Evolutionary conservation across 2,888 invertebrate species (phyloP).

Genomic region (Drosophila parthenogenetica): DNA sequence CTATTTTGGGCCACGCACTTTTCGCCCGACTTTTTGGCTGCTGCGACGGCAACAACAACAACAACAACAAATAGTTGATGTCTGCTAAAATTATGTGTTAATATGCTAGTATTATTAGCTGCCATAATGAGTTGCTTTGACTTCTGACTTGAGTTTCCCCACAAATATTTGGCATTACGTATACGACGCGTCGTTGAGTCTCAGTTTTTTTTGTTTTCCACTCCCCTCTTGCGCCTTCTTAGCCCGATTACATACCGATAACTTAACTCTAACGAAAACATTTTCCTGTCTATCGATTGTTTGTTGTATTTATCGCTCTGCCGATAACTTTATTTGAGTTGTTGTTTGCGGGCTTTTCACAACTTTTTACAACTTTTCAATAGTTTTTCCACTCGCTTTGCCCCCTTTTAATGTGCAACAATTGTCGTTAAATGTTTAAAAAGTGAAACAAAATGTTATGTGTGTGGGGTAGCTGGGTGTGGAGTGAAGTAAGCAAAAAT

Average conservation of each 20-base stretch:
- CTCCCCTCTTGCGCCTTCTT: background rate
- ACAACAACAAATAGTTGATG: constrained; percentile 64
- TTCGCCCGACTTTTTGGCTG: constrained; percentile 42
- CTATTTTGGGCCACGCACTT: constrained; percentile 62
- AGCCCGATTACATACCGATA: background rate
- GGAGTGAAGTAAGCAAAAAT: constrained; percentile 29
- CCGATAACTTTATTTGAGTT: background rate
- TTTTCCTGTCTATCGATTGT: background rate
- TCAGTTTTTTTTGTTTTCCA: background rate
- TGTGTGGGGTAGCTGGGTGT: background rate
- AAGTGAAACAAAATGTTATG: constrained; percentile 22
- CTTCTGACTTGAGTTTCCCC: constrained; percentile 18
- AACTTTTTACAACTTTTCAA: constrained; percentile 51
- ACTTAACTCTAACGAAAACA: constrained; percentile 3
- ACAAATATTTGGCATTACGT: constrained; percentile 68
- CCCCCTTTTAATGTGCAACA: constrained; percentile 69
- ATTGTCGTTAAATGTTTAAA: constrained; percentile 66
- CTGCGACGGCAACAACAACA: constrained; percentile 4
- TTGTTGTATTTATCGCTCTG: background rate
- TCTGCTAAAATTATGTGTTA: constrained; percentile 77
- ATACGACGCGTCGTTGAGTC: constrained; percentile 62
- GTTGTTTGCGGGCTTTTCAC: background rate
- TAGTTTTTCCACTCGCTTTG: constrained; percentile 55
- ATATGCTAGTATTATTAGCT: constrained; percentile 79
- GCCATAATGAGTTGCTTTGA: constrained; percentile 51